Evolutionary conservation across 2,113 vertebrate genomes (phyloP), one percentile per base, ranked within the genome.

Genomic region (Pteronura brasiliensis): DNA sequence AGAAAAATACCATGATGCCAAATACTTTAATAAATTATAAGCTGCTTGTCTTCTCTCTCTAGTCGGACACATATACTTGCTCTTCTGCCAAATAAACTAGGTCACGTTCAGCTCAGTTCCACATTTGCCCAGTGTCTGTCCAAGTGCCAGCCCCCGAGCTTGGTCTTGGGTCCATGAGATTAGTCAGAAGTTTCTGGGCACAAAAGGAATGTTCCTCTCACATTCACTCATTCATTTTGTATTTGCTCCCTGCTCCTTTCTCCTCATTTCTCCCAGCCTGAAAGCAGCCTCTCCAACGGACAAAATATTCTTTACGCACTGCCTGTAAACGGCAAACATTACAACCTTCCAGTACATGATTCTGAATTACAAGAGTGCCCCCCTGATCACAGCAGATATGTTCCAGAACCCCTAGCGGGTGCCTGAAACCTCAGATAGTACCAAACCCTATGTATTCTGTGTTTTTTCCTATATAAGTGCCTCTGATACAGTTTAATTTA

Each of bases 141-240:
- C n/a, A 42, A 67, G 7, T 7, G 2, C 34, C 29, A 27, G 72
- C 11, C 1, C 10, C 57, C 34, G 39, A 14, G 6, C 72, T 59
- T 23, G 23, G 7, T 27, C 44, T 31, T 4, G 2, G 27, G n/a
- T 55, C 36, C 0, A 0, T 13, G 18, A 18, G 21, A 47, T 3
- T 7, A n/a, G 4, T 15, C 23, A 9, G 6, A 42, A 18, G 14
- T n/a, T 31, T 34, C 55, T n/a, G 15, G 3, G 15, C 27, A 47
- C 74, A 47, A 77, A 47, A 77, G 42, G 7, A 47, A 77, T 47
- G 74, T 18, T 27, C 23, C 25, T 76, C 39, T 76, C 25, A 47
- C 74, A 4, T 21, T 42, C 61, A 52, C 31, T 76, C 6, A 5
- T 21, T 42, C 61, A 44, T 39, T 76, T 6, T 18, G 20, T 21